Evolutionary conservation across 1,140 invertebrate species (phyloP).

Genomic region (Delia radicum): DNA sequence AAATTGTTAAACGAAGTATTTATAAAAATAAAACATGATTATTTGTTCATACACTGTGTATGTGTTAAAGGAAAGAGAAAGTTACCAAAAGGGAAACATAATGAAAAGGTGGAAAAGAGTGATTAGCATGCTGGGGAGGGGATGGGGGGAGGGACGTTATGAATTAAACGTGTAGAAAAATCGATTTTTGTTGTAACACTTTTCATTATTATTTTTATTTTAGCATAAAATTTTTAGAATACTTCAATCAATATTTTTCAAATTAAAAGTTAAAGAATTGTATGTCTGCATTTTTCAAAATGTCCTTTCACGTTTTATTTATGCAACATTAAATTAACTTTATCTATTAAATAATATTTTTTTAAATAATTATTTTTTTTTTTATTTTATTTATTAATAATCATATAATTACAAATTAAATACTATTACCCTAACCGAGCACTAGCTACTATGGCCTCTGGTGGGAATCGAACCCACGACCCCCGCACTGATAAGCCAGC

Average conservation of each 20-base stretch:
- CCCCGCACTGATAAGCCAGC: too few species aligned
- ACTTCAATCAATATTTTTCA: too few species aligned
- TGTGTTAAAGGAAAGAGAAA: not conserved
- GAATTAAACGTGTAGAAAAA: not conserved
- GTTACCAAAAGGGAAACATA: not conserved
- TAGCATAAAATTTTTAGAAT: too few species aligned
- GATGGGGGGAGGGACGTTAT: not conserved
- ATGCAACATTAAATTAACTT: not conserved
- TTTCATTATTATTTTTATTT: too few species aligned
- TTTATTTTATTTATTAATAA: not conserved
- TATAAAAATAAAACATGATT: not conserved
- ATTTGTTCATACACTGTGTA: not conserved
- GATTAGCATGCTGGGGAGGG: not conserved
- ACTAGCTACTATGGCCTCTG: too few species aligned
- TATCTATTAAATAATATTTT: not conserved
- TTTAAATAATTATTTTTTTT: not conserved
- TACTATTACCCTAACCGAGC: too few species aligned
- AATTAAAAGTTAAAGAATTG: too few species aligned
- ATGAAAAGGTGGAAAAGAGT: not conserved
- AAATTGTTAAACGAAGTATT: too few species aligned
- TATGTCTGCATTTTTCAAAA: too few species aligned
- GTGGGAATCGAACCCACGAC: too few species aligned
- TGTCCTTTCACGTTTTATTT: not conserved
- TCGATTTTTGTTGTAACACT: not conserved
- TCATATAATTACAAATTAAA: too few species aligned